Evolutionary conservation across 2,797 vertebrate genomes (phyloP), one percentile per base, ranked within the genome.

Genomic region (Acridotheres tristis): DNA sequence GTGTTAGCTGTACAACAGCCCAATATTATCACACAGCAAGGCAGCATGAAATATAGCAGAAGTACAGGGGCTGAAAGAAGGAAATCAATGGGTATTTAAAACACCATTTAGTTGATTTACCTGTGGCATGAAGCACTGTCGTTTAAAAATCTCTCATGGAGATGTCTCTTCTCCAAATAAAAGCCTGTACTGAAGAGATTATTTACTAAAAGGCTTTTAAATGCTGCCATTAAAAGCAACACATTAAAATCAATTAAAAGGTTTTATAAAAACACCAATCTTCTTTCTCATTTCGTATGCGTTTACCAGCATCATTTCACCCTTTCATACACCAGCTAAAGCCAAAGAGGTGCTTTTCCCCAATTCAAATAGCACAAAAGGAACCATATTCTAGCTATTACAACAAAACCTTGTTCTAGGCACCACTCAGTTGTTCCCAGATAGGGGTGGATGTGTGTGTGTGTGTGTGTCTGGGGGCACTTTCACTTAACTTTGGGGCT

Each of bases 191-290:
- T 13, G 18, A 84, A 43, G 36, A 85, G 72, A 92, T 81, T 84
- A 91, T 97, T 96, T 93, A 93, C 91, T 85, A 94, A 94, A 93
- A 91, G 42, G 38, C 34, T 93, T 89, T 82, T 89, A 96, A 97
- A 93, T 36, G 34, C 38, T 82, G 43, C 66, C 61, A 83, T 94
- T 91, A 94, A 92, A 94, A 90, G 57, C 51, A 89, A 82, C 36
- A 86, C 53, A 94, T 95, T 94, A 91, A 95, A 96, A 94, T 94
- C 71, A 95, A 83, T 92, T 94, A 88, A 95, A 86, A 93, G 57
- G 51, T 88, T 91, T 94, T 78, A 53, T 69, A 84, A 93, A 93
- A 78, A 62, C 85, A 97, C 25, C 21, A 23, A 82, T 89, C 62
- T 80, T 87, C 74, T 81, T 68, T 69, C 65, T 82, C 13, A 0